phyloP scores from a whole-genome alignment of 2,113 vertebrate genomes.

The Actenoides hombroni region DNA sequence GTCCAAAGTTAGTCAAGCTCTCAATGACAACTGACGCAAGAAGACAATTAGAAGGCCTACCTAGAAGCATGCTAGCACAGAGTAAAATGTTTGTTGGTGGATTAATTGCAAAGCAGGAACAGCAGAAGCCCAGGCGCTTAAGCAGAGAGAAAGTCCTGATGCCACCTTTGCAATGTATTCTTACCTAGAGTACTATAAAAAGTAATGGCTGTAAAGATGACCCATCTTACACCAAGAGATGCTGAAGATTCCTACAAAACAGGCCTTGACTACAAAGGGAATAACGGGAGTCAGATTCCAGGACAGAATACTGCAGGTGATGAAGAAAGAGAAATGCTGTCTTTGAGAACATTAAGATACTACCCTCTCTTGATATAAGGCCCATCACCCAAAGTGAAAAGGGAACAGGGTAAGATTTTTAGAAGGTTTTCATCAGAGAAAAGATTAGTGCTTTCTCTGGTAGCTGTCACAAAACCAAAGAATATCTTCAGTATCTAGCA shows the following conservation, averaged over 20 bases:
- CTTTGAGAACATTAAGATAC: conserved; percentile 44
- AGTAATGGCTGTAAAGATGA: conserved; percentile 38
- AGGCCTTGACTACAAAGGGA: conserved; percentile 41
- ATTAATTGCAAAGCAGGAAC: conserved; percentile 72
- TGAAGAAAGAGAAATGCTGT: conserved; percentile 60
- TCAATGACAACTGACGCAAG: conserved; percentile 45
- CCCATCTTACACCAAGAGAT: conserved; percentile 60
- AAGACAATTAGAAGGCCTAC: conserved; percentile 62
- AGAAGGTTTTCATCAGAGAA: conserved; percentile 46
- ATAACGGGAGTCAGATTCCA: conserved; percentile 35
- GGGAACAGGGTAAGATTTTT: conserved; percentile 26
- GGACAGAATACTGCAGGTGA: conserved; percentile 60
- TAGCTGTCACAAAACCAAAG: not conserved
- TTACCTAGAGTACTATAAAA: conserved; percentile 2
- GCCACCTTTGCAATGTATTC: conserved; percentile 25
- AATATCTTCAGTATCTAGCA: not conserved
- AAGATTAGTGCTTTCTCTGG: conserved; percentile 58
- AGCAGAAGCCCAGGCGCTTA: conserved; percentile 64
- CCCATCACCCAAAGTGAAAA: conserved; percentile 75
- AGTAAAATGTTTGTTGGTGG: conserved; percentile 31
- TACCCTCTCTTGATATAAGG: conserved; percentile 37
- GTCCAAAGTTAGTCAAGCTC: conserved; percentile 62
- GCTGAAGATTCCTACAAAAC: conserved; percentile 50
- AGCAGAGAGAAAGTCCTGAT: conserved; percentile 48
- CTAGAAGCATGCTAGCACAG: conserved; percentile 65